Evolutionary conservation across 2,113 vertebrate genomes (phyloP).

Genomic region (Brachyhypopomus gauderio): DNA sequence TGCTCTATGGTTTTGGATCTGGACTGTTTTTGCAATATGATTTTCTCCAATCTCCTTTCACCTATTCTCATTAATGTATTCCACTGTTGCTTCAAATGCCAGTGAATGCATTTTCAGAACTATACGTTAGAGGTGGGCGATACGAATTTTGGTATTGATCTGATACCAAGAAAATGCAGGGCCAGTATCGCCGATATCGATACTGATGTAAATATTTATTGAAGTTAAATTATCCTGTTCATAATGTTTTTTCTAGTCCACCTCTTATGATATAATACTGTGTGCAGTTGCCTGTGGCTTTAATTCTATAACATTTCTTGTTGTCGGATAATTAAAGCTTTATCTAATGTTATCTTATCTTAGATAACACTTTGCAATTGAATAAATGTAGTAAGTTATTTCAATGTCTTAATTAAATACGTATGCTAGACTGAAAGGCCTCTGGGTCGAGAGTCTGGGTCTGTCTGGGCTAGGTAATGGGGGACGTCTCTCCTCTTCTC

Average conservation of each 20-base stretch:
- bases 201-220: no score
- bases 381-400: background rate
- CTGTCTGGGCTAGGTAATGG: constrained; percentile 3
- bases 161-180: no score
- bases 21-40: no score
- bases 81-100: no score
- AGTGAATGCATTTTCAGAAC: no score
- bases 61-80: no score
- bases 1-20: no score
- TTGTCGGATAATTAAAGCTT: background rate
- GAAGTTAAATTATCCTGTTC: constrained; percentile 7
- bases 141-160: no score
- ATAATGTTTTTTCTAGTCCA: constrained; percentile 4
- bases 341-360: constrained; percentile 1
- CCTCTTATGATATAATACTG: background rate
- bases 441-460: constrained; percentile 7
- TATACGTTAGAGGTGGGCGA: no score
- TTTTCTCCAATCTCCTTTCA: no score
- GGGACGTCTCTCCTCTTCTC: constrained; percentile 4
- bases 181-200: no score
- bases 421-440: constrained; percentile 2
- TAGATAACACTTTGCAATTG: no score
- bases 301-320: background rate
- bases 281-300: background rate
- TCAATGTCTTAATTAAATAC: background rate